Conservation (phyloP, 2,888 invertebrate species). For the Congeria kusceri region DNA sequence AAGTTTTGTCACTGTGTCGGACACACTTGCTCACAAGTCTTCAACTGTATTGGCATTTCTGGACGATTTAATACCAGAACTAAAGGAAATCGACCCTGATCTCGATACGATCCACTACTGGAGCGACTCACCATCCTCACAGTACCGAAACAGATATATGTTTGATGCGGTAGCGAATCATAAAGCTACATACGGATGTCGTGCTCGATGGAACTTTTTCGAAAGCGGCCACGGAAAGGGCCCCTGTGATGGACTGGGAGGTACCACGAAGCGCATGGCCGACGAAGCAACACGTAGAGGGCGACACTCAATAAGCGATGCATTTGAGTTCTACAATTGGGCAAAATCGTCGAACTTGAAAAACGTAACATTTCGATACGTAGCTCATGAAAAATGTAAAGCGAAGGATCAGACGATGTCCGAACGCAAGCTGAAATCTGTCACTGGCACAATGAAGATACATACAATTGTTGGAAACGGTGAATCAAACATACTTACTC, state of each 20-base stretch:
- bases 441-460: too few relatives aligned
- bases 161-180: conserved; percentile 48
- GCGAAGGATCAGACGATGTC: too few relatives aligned
- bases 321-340: conserved; percentile 42
- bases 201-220: conserved; percentile 46
- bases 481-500: too few relatives aligned
- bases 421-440: too few relatives aligned
- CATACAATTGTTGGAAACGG: too few relatives aligned
- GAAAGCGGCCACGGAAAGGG: conserved; percentile 57
- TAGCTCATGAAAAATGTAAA: too few relatives aligned
- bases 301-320: conserved; percentile 32
- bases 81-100: conserved; percentile 20
- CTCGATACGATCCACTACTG: conserved; percentile 49
- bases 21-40: conserved; percentile 34
- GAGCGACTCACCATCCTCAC: conserved; percentile 60
- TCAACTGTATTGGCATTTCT: conserved; percentile 41
- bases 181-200: conserved; percentile 10
- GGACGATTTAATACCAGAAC: conserved; percentile 19
- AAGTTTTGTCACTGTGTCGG: conserved; percentile 24
- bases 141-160: conserved; percentile 59
- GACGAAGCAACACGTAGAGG: conserved; percentile 43
- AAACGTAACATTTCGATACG: too few relatives aligned
- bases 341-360: conserved; percentile 23
- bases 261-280: conserved; percentile 36
- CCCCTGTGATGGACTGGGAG: conserved; percentile 58